phyloP scores from a whole-genome alignment of 1,140 invertebrate species.

The Nasonia giraulti region DNA sequence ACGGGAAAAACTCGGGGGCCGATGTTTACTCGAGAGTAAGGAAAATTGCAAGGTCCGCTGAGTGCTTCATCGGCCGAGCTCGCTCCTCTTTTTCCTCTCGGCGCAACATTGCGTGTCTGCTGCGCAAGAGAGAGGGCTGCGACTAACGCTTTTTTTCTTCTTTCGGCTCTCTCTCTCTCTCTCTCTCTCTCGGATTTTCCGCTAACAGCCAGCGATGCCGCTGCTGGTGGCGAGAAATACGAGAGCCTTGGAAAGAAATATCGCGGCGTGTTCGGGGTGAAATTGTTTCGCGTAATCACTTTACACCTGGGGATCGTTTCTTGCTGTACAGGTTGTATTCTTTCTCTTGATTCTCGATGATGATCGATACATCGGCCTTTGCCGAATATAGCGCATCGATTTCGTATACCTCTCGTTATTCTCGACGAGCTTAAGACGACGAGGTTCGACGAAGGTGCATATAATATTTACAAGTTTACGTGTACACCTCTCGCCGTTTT shows the following conservation, averaged over 20 bases:
- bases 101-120: neutral
- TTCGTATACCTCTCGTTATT: too few relatives aligned
- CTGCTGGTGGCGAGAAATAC: neutral
- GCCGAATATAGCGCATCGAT: too few relatives aligned
- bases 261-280: neutral
- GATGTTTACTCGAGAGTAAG: neutral
- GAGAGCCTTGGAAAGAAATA: slow-evolving; percentile 8
- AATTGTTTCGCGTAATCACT: slow-evolving; percentile 30
- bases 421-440: too few relatives aligned
- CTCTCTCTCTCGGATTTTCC: neutral
- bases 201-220: neutral
- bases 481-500: neutral
- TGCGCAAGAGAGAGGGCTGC: too few relatives aligned
- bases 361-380: too few relatives aligned
- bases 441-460: too few relatives aligned
- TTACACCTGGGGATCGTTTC: neutral
- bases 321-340: too few relatives aligned
- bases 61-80: slow-evolving; percentile 1
- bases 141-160: slow-evolving; percentile 2
- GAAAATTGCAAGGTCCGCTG: slow-evolving; percentile 9
- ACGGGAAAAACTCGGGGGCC: too few relatives aligned
- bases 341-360: too few relatives aligned
- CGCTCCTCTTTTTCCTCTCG: neutral
- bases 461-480: too few relatives aligned
- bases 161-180: neutral